A percentile compares a stretch with the other conserved stretches of the same genome.
These are phyloP conservation scores for Elymnias hypermnestra DNA, from an alignment of 1,140 invertebrate species.

Conservation along the genomic window DNA sequence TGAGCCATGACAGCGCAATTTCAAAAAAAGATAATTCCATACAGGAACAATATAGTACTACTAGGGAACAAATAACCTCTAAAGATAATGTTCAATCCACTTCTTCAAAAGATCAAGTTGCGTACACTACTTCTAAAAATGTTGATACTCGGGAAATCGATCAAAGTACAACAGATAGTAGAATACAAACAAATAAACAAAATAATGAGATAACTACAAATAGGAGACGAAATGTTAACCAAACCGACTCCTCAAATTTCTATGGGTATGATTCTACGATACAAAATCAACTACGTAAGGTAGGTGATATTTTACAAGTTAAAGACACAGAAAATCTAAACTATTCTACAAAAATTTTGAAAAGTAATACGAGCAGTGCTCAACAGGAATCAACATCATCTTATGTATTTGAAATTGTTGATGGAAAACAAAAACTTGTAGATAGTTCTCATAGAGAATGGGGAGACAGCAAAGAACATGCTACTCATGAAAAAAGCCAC, in stretches of 20 bases:
- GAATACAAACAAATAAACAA: slow-evolving; percentile 16
- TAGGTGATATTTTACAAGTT: slow-evolving; percentile 60
- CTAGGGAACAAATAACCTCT: slow-evolving; percentile 9
- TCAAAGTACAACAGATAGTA: slow-evolving; percentile 19
- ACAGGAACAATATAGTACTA: slow-evolving; percentile 32
- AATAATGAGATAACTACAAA: slow-evolving; percentile 29
- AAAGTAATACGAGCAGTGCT: slow-evolving; percentile 67
- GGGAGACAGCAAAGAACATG: slow-evolving; percentile 71
- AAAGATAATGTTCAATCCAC: slow-evolving; percentile 7
- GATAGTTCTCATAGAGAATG: slow-evolving; percentile 77
- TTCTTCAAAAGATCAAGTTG: slow-evolving; percentile 6
- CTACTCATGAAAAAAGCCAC: slow-evolving; percentile 71
- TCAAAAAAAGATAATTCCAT: slow-evolving; percentile 55
- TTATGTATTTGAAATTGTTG: slow-evolving; percentile 77
- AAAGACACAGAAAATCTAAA: slow-evolving; percentile 51
- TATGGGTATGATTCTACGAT: slow-evolving; percentile 63
- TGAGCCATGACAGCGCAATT: slow-evolving; percentile 46
- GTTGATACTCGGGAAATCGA: slow-evolving; percentile 17
- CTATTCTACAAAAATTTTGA: slow-evolving; percentile 64
- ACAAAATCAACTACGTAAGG: slow-evolving; percentile 58
- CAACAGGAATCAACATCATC: slow-evolving; percentile 74
- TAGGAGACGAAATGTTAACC: slow-evolving; percentile 39
- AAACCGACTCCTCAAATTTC: slow-evolving; percentile 66
- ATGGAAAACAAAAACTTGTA: slow-evolving; percentile 76
- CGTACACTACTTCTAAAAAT: slow-evolving; percentile 1